phyloP scores from a whole-genome alignment of 1,140 invertebrate genomes.

The Calephelis nemesis region DNA sequence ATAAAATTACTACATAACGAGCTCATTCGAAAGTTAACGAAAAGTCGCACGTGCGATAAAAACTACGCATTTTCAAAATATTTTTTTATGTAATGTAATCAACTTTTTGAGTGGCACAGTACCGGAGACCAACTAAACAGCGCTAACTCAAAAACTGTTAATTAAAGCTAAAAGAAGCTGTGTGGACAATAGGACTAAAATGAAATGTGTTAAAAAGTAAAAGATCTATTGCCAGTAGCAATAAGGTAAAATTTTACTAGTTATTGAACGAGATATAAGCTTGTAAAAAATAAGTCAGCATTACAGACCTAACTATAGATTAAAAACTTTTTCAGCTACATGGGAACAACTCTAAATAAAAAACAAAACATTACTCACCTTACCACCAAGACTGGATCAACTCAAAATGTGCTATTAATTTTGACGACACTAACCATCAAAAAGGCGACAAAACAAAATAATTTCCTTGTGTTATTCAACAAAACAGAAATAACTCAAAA shows the following conservation, averaged over 20 bases:
- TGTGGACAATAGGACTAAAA: not conserved
- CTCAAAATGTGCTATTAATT: not conserved
- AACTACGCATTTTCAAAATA: not conserved
- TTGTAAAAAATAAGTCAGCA: slow-evolving; percentile 16
- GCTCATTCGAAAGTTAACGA: too few relatives aligned
- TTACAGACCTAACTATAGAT: slow-evolving; percentile 18
- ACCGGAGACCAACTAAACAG: too few relatives aligned
- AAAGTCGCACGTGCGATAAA: too few relatives aligned
- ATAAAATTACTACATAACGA: too few relatives aligned
- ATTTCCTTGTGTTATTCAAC: not conserved
- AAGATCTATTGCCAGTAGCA: not conserved
- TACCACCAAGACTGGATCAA: slow-evolving; percentile 10
- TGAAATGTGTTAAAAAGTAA: not conserved
- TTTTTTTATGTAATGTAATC: not conserved
- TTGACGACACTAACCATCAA: slow-evolving; percentile 6
- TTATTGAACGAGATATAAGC: not conserved
- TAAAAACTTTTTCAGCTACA: slow-evolving; percentile 18
- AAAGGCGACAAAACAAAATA: slow-evolving; percentile 12
- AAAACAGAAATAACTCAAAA: not conserved
- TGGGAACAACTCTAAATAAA: slow-evolving; percentile 22
- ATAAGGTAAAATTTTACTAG: too few relatives aligned
- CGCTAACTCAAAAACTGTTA: not conserved
- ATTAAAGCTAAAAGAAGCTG: slow-evolving; percentile 5
- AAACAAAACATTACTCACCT: slow-evolving; percentile 8
- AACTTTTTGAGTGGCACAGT: too few relatives aligned